These are phyloP conservation scores for Maconellicoccus hirsutus DNA, from an alignment of 1,140 invertebrate genomes.

Conservation along the genomic window DNA sequence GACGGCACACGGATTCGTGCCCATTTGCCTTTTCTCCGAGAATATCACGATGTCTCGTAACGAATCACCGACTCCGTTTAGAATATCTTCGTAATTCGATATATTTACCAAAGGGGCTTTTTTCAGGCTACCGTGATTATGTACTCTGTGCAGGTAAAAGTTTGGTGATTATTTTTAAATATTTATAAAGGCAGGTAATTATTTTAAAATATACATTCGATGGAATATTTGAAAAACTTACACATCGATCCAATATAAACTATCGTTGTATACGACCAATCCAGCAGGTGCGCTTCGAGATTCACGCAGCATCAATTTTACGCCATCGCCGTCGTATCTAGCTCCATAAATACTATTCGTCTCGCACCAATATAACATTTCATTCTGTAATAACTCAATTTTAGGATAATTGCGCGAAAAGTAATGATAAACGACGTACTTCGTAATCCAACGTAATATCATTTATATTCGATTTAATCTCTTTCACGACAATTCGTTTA, in stretches of 20 bases:
- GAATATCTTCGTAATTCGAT: slow-evolving; percentile 41
- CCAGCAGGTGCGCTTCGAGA: slow-evolving; percentile 35
- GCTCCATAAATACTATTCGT: slow-evolving; percentile 46
- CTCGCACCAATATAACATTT: slow-evolving; percentile 77
- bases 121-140: neutral
- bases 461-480: slow-evolving; percentile 37
- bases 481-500: slow-evolving; percentile 35
- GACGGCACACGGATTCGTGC: slow-evolving; percentile 51
- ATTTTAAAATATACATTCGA: neutral
- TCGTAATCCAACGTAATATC: slow-evolving; percentile 48
- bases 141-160: neutral
- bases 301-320: slow-evolving; percentile 33
- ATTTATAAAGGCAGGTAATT: neutral
- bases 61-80: slow-evolving; percentile 48
- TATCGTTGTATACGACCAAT: slow-evolving; percentile 39
- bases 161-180: neutral
- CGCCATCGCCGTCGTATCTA: slow-evolving; percentile 40
- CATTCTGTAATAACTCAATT: slow-evolving; percentile 32
- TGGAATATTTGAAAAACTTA: slow-evolving; percentile 32
- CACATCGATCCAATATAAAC: slow-evolving; percentile 47
- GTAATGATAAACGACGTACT: slow-evolving; percentile 34
- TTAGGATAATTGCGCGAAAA: too few species aligned
- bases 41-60: slow-evolving; percentile 55
- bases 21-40: slow-evolving; percentile 43
- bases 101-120: slow-evolving; percentile 47